These are phyloP conservation scores for Esox lucius DNA, from an alignment of 2,797 vertebrate genomes.

Conservation along the genomic window DNA sequence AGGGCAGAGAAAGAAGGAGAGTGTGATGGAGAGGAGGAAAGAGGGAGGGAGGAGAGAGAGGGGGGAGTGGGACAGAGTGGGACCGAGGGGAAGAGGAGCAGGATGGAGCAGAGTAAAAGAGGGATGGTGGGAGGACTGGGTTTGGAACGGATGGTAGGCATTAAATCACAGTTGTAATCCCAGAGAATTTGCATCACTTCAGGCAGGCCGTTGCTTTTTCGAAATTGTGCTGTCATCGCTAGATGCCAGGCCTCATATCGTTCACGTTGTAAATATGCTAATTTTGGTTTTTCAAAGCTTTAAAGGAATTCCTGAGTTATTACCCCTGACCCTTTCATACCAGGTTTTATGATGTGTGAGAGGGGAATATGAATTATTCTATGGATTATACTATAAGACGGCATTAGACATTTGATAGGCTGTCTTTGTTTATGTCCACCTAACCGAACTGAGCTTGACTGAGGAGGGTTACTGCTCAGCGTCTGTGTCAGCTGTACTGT, in stretches of 20 bases:
- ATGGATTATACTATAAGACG: not conserved
- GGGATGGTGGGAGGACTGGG: not conserved
- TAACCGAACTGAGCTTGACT: no score
- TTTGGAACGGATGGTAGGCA: not conserved
- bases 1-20: not conserved
- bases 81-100: not conserved
- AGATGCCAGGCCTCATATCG: not conserved
- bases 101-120: not conserved
- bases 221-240: slow-evolving; percentile 3
- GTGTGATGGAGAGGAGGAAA: not conserved
- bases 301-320: slow-evolving; percentile 1
- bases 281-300: not conserved
- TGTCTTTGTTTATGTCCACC: not conserved
- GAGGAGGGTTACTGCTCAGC: no score
- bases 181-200: not conserved
- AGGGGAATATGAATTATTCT: not conserved
- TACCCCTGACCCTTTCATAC: not conserved
- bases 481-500: no score
- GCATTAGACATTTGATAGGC: slow-evolving; percentile 8
- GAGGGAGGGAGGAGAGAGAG: not conserved
- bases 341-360: not conserved
- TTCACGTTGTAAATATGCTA: not conserved
- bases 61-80: no score
- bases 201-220: not conserved
- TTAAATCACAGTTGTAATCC: slow-evolving; percentile 10